phyloP scores from a whole-genome alignment of 2,797 vertebrate genomes.

The Eulemur albifrons region DNA sequence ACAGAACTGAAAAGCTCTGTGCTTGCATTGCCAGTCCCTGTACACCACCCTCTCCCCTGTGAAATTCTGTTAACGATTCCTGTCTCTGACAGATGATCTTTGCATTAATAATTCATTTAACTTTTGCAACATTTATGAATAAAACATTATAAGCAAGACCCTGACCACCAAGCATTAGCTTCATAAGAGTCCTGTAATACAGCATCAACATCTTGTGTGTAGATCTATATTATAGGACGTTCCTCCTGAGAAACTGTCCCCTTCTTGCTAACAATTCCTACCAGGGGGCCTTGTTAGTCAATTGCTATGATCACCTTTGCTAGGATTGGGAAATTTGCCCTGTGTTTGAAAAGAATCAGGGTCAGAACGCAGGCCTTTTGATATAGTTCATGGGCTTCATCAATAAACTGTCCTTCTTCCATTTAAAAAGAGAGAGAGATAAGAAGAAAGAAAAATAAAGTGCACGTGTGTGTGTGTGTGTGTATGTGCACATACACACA shows the following conservation, averaged over 20 bases:
- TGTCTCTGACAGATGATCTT: constrained; percentile 30
- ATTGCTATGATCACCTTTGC: neutral
- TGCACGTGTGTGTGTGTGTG: no score
- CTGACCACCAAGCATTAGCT: neutral
- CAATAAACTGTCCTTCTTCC: neutral
- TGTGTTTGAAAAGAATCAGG: constrained; percentile 30
- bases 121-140: constrained; percentile 44
- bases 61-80: constrained; percentile 5
- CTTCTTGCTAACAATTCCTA: neutral
- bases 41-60: neutral
- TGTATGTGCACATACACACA: neutral
- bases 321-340: neutral
- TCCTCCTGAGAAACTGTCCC: neutral
- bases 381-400: neutral
- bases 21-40: neutral
- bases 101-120: constrained; percentile 58
- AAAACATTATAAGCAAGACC: constrained; percentile 37
- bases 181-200: neutral
- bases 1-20: neutral
- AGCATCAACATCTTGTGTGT: neutral
- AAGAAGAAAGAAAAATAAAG: neutral
- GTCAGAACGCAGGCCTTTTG: neutral
- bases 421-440: neutral
- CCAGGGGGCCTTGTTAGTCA: neutral
- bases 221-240: neutral